These are phyloP conservation scores for Whitmania pigra DNA, from an alignment of 1,140 invertebrate species.

Conservation along the genomic window DNA sequence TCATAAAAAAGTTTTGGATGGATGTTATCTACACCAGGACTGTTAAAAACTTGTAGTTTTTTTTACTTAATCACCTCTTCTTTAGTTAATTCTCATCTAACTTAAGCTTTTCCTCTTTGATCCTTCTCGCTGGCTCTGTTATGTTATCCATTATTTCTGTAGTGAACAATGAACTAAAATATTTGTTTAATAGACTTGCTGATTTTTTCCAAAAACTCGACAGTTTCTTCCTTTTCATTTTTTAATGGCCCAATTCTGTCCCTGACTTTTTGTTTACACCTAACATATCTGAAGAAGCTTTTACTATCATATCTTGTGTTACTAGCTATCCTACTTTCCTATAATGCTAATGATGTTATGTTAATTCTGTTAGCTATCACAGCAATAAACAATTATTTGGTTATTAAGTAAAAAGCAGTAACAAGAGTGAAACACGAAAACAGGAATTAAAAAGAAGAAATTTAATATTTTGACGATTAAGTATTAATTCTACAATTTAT, in stretches of 20 bases:
- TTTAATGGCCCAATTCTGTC: too few species aligned
- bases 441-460: too few species aligned
- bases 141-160: neutral
- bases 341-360: neutral
- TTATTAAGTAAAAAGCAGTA: too few species aligned
- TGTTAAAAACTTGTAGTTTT: neutral
- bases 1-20: neutral
- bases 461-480: too few species aligned
- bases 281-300: neutral
- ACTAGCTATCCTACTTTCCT: neutral
- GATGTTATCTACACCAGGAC: neutral
- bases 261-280: neutral
- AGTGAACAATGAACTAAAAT: neutral
- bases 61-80: neutral
- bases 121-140: neutral
- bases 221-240: too few species aligned
- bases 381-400: too few species aligned
- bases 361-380: conserved; percentile 6
- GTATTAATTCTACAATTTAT: too few species aligned
- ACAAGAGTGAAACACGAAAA: too few species aligned
- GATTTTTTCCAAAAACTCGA: neutral
- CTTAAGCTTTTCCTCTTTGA: neutral
- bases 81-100: neutral
- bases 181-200: neutral
- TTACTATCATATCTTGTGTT: neutral